Percentiles rank a stretch among this genome's conserved stretches.
These are phyloP conservation scores for Tragelaphus imberbis DNA, from an alignment of 2,113 vertebrate species.

Conservation along the genomic window DNA sequence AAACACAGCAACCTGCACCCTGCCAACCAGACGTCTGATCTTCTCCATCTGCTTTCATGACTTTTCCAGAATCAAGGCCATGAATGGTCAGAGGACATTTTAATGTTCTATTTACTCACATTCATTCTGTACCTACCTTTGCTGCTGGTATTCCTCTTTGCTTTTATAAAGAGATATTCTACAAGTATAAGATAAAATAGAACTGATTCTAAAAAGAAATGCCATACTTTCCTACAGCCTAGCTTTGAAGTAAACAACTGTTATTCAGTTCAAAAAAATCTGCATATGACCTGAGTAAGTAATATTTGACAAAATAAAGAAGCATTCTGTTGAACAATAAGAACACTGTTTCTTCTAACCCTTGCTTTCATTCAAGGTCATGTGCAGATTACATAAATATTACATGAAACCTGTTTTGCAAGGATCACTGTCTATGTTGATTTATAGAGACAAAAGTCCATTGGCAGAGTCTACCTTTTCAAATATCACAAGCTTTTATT, in stretches of 20 bases:
- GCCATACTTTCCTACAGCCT: background rate
- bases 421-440: constrained; percentile 4
- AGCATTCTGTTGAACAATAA: background rate
- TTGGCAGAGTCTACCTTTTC: background rate
- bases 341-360: constrained; percentile 18
- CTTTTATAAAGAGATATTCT: constrained; percentile 15
- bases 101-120: background rate
- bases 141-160: background rate
- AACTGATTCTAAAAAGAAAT: constrained; percentile 36
- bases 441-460: background rate
- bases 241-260: constrained; percentile 40
- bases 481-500: constrained; percentile 4
- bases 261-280: background rate
- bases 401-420: constrained; percentile 61
- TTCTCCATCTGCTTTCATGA: background rate
- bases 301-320: constrained; percentile 26
- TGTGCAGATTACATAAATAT: constrained; percentile 40
- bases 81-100: background rate
- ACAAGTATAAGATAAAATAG: background rate
- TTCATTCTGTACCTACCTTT: background rate
- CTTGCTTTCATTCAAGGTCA: constrained; percentile 44
- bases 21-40: background rate
- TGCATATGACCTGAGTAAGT: background rate
- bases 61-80: background rate
- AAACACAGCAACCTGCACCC: background rate